Evolutionary conservation across 2,888 invertebrate genomes (phyloP).

Genomic region (Xestia rhomboidea): DNA sequence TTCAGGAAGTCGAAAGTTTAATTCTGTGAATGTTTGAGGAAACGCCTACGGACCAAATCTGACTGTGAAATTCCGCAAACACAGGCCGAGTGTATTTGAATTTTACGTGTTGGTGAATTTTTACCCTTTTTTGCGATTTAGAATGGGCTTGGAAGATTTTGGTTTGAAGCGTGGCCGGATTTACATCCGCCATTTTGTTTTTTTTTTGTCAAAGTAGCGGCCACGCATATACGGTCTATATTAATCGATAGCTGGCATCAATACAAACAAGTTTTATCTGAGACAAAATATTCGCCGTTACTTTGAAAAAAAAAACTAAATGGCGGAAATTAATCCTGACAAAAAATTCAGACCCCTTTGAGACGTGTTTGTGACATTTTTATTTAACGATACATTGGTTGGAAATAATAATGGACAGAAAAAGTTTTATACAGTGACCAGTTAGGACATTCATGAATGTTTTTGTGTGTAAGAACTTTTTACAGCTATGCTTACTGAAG

Average conservation of each 20-base stretch:
- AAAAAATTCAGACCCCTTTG: too few relatives aligned
- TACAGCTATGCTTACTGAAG: neutral
- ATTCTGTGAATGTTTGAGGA: slow-evolving; percentile 48
- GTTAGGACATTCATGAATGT: neutral
- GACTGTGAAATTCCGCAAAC: slow-evolving; percentile 48
- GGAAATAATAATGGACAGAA: neutral
- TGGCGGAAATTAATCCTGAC: too few relatives aligned
- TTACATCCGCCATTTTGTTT: too few relatives aligned
- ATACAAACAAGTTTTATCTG: too few relatives aligned
- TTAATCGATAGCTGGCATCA: too few relatives aligned
- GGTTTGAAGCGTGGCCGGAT: too few relatives aligned
- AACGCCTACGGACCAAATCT: slow-evolving; percentile 44
- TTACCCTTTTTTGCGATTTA: neutral
- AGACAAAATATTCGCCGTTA: too few relatives aligned
- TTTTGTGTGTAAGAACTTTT: neutral
- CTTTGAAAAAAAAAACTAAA: too few relatives aligned
- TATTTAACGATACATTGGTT: neutral
- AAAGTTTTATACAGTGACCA: neutral
- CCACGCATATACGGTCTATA: too few relatives aligned
- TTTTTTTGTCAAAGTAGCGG: too few relatives aligned
- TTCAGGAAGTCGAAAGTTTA: slow-evolving; percentile 58
- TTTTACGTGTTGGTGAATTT: neutral
- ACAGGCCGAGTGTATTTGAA: slow-evolving; percentile 25
- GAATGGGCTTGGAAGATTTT: too few relatives aligned
- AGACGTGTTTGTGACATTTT: neutral